phyloP scores from a whole-genome alignment of 2,888 invertebrate genomes.

The Alentia gelatinosa region DNA sequence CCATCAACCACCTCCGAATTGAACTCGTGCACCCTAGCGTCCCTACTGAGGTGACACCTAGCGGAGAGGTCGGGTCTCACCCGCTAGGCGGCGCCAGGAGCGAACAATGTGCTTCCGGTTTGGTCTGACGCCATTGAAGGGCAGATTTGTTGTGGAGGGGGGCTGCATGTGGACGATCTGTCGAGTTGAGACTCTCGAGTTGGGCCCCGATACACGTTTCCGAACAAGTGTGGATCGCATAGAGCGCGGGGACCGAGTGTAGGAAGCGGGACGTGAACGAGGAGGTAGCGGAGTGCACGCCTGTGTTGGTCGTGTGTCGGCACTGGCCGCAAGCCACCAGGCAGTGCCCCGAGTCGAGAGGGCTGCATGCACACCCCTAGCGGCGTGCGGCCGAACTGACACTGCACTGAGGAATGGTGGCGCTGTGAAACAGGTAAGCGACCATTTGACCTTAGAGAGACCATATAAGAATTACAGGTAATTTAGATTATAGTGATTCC shows the following conservation, averaged over 20 bases:
- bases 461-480: too few species aligned
- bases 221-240: not conserved
- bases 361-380: not conserved
- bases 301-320: too few species aligned
- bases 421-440: too few species aligned
- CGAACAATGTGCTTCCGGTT: constrained; percentile 3
- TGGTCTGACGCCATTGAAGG: constrained; percentile 10
- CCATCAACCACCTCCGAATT: too few species aligned
- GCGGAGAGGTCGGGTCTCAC: not conserved
- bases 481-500: too few species aligned
- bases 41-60: not conserved
- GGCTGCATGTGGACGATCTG: too few species aligned
- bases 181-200: not conserved
- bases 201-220: not conserved
- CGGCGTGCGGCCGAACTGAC: not conserved
- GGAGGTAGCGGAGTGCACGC: too few species aligned
- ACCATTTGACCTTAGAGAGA: too few species aligned
- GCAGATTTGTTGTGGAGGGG: not conserved
- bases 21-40: too few species aligned
- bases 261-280: too few species aligned
- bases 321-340: not conserved
- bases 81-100: not conserved
- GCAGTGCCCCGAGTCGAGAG: not conserved
- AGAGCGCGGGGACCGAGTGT: not conserved
- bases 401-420: too few species aligned